Percentiles rank a stretch among this genome's conserved stretches.
These are phyloP conservation scores for Chloebia gouldiae DNA, from an alignment of 2,113 vertebrate species.

Conservation along the genomic window DNA sequence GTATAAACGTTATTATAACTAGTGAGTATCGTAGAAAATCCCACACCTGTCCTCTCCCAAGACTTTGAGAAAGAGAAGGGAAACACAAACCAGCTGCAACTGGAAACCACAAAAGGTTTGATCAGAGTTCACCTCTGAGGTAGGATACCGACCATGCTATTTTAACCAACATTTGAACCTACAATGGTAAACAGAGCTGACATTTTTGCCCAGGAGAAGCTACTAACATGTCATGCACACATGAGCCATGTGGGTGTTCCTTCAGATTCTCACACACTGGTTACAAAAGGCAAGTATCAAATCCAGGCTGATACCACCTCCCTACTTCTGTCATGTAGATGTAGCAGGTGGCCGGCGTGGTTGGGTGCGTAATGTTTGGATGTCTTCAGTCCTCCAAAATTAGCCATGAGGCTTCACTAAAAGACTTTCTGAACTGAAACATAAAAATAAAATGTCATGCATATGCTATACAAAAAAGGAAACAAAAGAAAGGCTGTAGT, in stretches of 20 bases:
- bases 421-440: neutral
- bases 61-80: neutral
- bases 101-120: neutral
- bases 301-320: neutral
- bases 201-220: neutral
- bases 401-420: constrained; percentile 36
- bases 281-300: constrained; percentile 11
- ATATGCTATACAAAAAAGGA: constrained; percentile 36
- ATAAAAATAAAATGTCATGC: constrained; percentile 66
- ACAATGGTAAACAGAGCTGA: neutral
- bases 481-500: constrained; percentile 39
- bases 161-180: neutral
- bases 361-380: neutral
- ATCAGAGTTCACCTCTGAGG: neutral
- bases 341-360: constrained; percentile 37
- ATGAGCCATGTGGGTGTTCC: neutral
- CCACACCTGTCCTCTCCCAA: neutral
- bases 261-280: neutral
- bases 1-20: neutral
- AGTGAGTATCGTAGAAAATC: neutral
- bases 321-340: constrained; percentile 19
- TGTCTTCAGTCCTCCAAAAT: constrained; percentile 44
- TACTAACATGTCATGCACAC: neutral
- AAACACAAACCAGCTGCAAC: neutral
- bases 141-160: neutral